Percentiles rank a stretch among this genome's conserved stretches.
Evolutionary conservation across 2,113 vertebrate genomes (phyloP).

Genomic region (Ibidorhyncha struthersii): DNA sequence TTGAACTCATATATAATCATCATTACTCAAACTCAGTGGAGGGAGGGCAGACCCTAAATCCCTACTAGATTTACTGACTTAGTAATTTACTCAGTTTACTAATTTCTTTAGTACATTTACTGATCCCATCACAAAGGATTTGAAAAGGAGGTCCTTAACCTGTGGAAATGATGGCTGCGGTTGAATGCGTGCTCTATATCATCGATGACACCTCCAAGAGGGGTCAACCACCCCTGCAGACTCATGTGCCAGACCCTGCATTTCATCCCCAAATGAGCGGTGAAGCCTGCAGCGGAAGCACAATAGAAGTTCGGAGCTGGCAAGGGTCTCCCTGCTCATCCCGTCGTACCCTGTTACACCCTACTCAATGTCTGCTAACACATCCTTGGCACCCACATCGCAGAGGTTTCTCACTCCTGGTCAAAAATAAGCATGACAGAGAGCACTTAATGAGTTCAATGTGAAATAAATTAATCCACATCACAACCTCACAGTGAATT

Average conservation of each 20-base stretch:
- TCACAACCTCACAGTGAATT: not conserved
- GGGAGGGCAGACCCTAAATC: not conserved
- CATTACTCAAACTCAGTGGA: not conserved
- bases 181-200: not conserved
- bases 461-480: conserved; percentile 5
- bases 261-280: not conserved
- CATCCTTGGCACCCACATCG: not conserved
- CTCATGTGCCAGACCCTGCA: not conserved
- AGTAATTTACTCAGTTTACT: conserved; percentile 4
- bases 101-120: not conserved
- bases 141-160: not conserved
- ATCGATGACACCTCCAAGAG: not conserved
- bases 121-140: not conserved
- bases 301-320: not conserved
- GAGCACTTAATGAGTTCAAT: not conserved
- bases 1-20: conserved; percentile 13
- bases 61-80: conserved; percentile 15
- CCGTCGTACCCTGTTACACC: not conserved
- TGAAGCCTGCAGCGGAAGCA: not conserved
- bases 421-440: not conserved
- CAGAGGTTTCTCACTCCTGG: not conserved
- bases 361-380: not conserved
- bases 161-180: not conserved
- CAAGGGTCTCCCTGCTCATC: not conserved
- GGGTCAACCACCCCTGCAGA: not conserved